phyloP scores from a whole-genome alignment of 1,140 invertebrate species.

The Laupala kohalensis region DNA sequence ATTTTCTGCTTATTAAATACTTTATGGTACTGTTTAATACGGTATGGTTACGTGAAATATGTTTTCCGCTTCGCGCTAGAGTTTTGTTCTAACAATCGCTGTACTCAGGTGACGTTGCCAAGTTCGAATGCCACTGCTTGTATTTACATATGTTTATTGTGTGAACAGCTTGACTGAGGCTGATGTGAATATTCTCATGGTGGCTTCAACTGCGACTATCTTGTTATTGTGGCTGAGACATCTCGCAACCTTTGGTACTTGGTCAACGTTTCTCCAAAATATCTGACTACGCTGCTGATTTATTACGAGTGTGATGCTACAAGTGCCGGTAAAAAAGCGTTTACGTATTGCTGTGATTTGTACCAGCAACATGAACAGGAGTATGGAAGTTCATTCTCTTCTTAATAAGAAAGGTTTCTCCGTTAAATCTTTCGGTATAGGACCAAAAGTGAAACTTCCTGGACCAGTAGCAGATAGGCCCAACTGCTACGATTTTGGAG shows the following conservation, averaged over 20 bases:
- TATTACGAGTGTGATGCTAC: background rate
- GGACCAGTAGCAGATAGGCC: slow-evolving; percentile 88
- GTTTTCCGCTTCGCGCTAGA: too few species aligned
- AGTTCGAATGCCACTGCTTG: too few species aligned
- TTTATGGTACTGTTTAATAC: too few species aligned
- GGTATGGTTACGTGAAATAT: too few species aligned
- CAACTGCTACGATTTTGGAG: slow-evolving; percentile 96
- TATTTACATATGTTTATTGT: too few species aligned
- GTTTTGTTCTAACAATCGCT: background rate
- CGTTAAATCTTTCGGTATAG: slow-evolving; percentile 94
- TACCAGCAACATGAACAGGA: slow-evolving; percentile 98
- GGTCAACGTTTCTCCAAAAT: too few species aligned
- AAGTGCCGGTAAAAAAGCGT: background rate
- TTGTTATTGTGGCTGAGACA: too few species aligned
- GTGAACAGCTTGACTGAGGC: too few species aligned
- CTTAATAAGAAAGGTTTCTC: slow-evolving; percentile 92
- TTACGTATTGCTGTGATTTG: slow-evolving; percentile 88
- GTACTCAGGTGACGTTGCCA: background rate
- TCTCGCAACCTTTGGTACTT: too few species aligned
- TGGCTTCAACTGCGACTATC: too few species aligned
- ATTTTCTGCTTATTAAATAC: too few species aligned
- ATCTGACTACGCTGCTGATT: background rate
- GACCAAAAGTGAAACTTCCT: slow-evolving; percentile 94
- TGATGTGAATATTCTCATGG: too few species aligned
- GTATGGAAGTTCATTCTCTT: slow-evolving; percentile 98